Evolutionary conservation across 1,140 invertebrate species (phyloP).

Genomic region (Acromyrmex charruanus): DNA sequence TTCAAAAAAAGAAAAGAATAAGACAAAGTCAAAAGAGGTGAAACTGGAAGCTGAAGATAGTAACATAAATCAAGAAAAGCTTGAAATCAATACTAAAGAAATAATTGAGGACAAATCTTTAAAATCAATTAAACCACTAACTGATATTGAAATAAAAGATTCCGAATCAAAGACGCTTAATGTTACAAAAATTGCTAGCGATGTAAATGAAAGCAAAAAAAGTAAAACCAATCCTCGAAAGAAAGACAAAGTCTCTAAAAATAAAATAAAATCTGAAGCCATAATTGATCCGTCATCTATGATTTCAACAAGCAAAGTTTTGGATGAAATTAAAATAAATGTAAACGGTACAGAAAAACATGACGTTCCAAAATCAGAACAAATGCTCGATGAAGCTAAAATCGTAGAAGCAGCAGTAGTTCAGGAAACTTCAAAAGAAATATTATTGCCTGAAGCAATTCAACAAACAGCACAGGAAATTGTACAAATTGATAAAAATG

Average conservation of each 20-base stretch:
- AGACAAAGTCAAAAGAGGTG: conserved; percentile 13
- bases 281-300: neutral
- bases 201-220: conserved; percentile 11
- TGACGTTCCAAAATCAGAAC: neutral
- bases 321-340: conserved; percentile 1
- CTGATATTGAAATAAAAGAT: neutral
- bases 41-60: neutral
- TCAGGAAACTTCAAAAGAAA: neutral
- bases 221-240: conserved; percentile 24
- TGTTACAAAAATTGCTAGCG: neutral
- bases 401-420: neutral
- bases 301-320: neutral
- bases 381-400: neutral
- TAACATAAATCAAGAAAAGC: conserved; percentile 16
- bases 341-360: neutral
- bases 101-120: neutral
- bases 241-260: conserved; percentile 31
- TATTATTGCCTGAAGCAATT: neutral
- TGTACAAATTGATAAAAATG: conserved; percentile 2
- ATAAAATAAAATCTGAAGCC: conserved; percentile 11
- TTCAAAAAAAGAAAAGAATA: conserved; percentile 29
- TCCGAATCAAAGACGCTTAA: neutral
- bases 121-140: neutral
- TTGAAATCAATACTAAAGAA: neutral
- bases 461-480: neutral